A percentile compares a stretch with the other conserved stretches of the same genome.
Conservation (phyloP, 2,113 vertebrate genomes). For the Pseudois nayaur region DNA sequence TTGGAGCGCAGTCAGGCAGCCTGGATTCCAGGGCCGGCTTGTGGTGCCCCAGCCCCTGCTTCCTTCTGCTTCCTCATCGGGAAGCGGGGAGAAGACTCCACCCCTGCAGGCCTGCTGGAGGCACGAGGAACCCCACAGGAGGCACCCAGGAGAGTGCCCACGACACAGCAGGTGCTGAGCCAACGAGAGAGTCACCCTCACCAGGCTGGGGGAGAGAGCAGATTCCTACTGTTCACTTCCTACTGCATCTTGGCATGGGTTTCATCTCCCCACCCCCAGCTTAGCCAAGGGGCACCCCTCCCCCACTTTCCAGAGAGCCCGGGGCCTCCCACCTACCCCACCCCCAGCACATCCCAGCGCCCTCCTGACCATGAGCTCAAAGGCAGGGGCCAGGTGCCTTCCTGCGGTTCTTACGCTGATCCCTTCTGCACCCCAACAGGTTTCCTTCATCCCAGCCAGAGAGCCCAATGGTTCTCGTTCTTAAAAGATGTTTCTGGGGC, state of each 20-base stretch:
- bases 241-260: neutral
- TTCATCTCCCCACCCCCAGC: neutral
- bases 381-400: neutral
- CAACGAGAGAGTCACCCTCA: neutral
- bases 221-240: neutral
- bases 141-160: neutral
- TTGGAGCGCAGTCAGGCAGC: neutral
- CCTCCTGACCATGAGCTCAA: neutral
- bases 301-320: neutral
- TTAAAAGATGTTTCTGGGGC: neutral
- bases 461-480: neutral
- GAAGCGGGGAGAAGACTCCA: neutral
- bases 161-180: neutral
- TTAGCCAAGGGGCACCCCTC: neutral
- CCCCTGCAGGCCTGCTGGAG: neutral
- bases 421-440: neutral
- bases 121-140: accelerated
- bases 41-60: accelerated
- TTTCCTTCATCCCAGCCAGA: neutral
- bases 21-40: accelerated
- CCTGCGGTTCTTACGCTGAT: neutral
- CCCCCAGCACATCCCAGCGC: accelerated
- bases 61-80: neutral
- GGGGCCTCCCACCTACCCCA: neutral
- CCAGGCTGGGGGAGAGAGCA: neutral